Evolutionary conservation across 1,140 invertebrate genomes (phyloP).

Genomic region (Apis dorsata): DNA sequence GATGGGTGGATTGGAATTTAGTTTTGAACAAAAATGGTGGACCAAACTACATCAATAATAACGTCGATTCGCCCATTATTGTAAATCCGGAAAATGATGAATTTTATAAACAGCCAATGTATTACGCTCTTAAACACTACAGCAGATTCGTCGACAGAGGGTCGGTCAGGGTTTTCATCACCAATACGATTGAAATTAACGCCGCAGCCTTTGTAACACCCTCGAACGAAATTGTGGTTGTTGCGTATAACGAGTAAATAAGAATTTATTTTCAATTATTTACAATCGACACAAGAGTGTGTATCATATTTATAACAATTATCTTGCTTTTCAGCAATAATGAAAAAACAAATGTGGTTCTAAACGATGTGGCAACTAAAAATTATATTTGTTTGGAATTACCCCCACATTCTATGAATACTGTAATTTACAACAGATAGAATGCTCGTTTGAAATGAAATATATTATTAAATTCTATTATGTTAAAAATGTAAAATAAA

Average conservation of each 20-base stretch:
- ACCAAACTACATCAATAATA: conserved; percentile 90
- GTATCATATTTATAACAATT: conserved; percentile 68
- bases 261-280: conserved; percentile 84
- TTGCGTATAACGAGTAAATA: conserved; percentile 85
- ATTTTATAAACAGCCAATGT: conserved; percentile 95
- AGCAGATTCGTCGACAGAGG: conserved; percentile 88
- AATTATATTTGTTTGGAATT: neutral
- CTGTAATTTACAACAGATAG: conserved; percentile 3
- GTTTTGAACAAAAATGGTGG: conserved; percentile 88
- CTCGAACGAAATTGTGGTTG: conserved; percentile 80
- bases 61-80: conserved; percentile 89
- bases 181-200: conserved; percentile 56
- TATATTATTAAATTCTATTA: too few relatives aligned
- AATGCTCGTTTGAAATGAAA: neutral
- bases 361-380: neutral
- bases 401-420: conserved; percentile 17
- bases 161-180: conserved; percentile 79
- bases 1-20: conserved; percentile 96
- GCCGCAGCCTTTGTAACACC: conserved; percentile 82
- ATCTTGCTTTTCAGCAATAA: neutral
- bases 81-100: conserved; percentile 84
- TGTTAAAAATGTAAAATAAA: too few relatives aligned
- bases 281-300: neutral
- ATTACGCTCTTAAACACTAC: conserved; percentile 92
- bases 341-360: neutral